Conservation (phyloP, 1,140 invertebrate genomes). For the Diorhabda carinulata region DNA sequence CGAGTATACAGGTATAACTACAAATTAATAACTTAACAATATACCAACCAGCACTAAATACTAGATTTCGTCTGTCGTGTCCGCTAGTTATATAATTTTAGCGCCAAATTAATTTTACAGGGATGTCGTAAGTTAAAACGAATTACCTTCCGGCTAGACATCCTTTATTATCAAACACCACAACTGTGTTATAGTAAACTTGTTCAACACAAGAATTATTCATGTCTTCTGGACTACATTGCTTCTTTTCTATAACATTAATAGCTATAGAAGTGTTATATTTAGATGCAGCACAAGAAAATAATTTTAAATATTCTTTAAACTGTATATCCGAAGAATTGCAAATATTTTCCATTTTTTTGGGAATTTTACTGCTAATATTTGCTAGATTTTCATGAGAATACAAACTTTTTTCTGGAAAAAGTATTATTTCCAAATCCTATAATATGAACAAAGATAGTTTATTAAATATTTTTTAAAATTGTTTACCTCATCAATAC, state of each 20-base stretch:
- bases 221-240: constrained; percentile 34
- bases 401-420: constrained; percentile 25
- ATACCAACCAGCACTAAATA: too few relatives aligned
- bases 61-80: too few relatives aligned
- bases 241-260: constrained; percentile 62
- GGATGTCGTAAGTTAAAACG: too few relatives aligned
- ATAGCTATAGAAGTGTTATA: constrained; percentile 61
- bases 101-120: too few relatives aligned
- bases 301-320: constrained; percentile 29
- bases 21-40: too few relatives aligned
- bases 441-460: background rate
- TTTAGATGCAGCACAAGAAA: constrained; percentile 47
- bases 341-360: constrained; percentile 13
- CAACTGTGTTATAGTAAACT: constrained; percentile 67
- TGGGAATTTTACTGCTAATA: constrained; percentile 8
- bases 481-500: background rate
- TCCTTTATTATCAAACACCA: constrained; percentile 42
- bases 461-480: too few relatives aligned
- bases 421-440: constrained; percentile 27
- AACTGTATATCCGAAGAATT: constrained; percentile 23
- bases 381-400: background rate
- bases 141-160: constrained; percentile 19
- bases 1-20: too few relatives aligned
- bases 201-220: constrained; percentile 34
- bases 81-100: too few relatives aligned